Percentiles rank a stretch among this genome's conserved stretches.
Evolutionary conservation across 2,113 vertebrate genomes (phyloP).

Genomic region (Dasypus novemcinctus): DNA sequence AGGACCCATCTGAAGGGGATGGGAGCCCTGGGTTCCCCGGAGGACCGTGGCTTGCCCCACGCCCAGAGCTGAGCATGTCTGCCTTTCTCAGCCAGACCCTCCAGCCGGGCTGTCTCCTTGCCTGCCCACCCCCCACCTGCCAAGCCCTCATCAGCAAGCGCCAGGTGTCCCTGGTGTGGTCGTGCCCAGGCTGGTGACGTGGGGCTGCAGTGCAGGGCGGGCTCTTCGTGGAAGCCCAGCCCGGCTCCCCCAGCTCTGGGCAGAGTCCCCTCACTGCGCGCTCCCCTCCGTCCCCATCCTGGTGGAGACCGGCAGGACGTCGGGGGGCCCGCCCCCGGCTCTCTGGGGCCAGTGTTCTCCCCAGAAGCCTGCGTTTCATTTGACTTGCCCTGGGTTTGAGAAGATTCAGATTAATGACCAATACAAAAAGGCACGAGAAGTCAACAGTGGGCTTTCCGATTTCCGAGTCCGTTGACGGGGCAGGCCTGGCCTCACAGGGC

Average conservation of each 20-base stretch:
- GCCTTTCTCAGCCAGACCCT: background rate
- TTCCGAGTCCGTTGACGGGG: background rate
- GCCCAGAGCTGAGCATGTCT: background rate
- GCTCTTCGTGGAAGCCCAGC: background rate
- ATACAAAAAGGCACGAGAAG: background rate
- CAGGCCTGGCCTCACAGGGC: background rate
- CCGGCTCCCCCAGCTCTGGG: background rate
- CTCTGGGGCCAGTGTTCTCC: background rate
- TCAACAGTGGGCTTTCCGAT: background rate
- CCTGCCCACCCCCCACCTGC: background rate
- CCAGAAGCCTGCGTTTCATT: background rate
- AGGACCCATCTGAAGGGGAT: background rate
- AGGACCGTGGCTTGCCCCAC: background rate
- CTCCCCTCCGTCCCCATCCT: background rate
- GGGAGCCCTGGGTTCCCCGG: background rate
- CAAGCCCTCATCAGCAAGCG: background rate
- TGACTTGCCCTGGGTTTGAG: background rate
- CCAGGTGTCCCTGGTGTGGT: background rate
- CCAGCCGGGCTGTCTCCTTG: background rate
- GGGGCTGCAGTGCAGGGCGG: background rate
- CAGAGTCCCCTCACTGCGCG: background rate
- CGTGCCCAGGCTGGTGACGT: background rate
- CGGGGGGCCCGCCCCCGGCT: background rate
- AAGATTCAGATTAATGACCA: background rate
- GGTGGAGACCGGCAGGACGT: background rate